Evolutionary conservation across 1,140 invertebrate species (phyloP), one percentile per base, ranked within the genome.

Genomic region (Rhyzopertha dominica): DNA sequence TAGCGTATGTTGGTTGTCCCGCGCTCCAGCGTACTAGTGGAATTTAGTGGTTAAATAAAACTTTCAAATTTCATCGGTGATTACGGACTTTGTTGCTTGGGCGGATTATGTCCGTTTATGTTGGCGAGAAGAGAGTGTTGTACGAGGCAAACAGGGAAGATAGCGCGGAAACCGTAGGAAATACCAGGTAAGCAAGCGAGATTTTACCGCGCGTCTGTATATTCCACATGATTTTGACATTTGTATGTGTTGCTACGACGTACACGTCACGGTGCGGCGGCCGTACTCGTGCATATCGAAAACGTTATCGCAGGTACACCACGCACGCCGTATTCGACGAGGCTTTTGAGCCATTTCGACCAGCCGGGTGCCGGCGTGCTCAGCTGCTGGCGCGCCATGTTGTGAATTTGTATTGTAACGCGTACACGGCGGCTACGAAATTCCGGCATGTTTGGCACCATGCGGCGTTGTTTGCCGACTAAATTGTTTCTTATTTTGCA

Each of bases 1-100:
- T 66, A 59, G 61, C 56, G 65, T 66, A 58, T 58, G 61, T 61
- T 64, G 47, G 53, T 56, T 53, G 49, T 59, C 58, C 51, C 58
- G 60, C 59, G 63, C 57, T 55, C 45, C 43, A 41, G 47, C 49
- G 43, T 55, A 57, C 49, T 56, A 48, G 44, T 36, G 23, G 34
- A 32, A 49, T 25, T 48, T 53, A 36, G 52, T 54, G 45, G 44
- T 49, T 49, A 47, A 49, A 54, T 25, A 36, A 39, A 36, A 43
- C 45, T 54, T 51, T 37, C 40, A 54, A 43, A 35, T 49, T 47
- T 39, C 37, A 38, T 35, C 50, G 45, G 35, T 35, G 37, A 41
- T n/a, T n/a, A n/a, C n/a, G 47, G 5, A 31, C 38, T 29, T 23
- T 22, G 34, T 36, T 23, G 28, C 37, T 43, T 48, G 50, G 45